Evolutionary conservation across 2,888 invertebrate species (phyloP).

Genomic region (Machimus atricapillus): DNA sequence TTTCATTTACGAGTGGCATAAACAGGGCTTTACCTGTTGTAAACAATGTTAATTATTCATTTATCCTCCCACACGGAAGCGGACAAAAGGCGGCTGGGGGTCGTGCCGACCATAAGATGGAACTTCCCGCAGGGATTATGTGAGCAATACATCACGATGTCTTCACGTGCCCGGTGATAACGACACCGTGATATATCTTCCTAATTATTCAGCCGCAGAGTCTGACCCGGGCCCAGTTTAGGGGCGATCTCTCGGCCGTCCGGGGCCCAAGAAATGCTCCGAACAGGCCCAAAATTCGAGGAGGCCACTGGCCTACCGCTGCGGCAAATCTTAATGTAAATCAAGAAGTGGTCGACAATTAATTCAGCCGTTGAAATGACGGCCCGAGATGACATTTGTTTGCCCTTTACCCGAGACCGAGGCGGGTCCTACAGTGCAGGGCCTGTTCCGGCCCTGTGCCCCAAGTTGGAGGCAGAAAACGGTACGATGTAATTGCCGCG

Average conservation of each 20-base stretch:
- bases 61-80: not conserved
- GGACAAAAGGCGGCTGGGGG: not conserved
- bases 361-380: not conserved
- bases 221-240: not conserved
- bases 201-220: not conserved
- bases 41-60: conserved; percentile 32
- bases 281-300: not conserved
- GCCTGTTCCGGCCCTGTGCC: not conserved
- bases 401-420: not conserved
- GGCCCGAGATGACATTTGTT: not conserved
- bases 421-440: not conserved
- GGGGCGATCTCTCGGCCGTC: not conserved
- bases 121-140: conserved; percentile 3
- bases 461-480: not conserved
- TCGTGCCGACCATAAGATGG: not conserved
- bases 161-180: conserved; percentile 23
- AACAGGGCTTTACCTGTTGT: conserved; percentile 11
- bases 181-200: conserved; percentile 10
- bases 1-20: not conserved
- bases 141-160: conserved; percentile 8
- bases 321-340: not conserved
- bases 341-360: not conserved
- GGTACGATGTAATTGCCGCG: not conserved
- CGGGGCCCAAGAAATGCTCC: not conserved
- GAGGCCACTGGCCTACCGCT: not conserved